Conservation (phyloP, 2,797 vertebrate species). For the Echeneis naucrates region DNA sequence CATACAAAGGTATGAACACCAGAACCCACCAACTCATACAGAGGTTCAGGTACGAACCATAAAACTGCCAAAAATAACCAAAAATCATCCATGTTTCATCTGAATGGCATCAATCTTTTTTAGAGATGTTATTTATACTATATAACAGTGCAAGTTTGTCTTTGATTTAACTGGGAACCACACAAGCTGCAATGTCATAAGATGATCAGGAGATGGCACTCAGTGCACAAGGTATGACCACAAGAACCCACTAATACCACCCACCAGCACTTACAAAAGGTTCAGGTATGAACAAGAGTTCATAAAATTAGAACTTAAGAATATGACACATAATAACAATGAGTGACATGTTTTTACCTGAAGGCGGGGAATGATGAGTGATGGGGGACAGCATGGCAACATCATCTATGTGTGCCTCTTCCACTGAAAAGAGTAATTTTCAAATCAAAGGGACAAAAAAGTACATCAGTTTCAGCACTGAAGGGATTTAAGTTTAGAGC, state of each 20-base stretch:
- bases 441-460: slow-evolving; percentile 38
- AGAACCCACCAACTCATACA: too few relatives aligned
- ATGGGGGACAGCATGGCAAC: slow-evolving; percentile 34
- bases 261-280: too few relatives aligned
- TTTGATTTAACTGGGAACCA: background rate
- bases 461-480: slow-evolving; percentile 36
- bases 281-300: background rate
- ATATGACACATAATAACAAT: slow-evolving; percentile 23
- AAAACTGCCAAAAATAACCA: too few relatives aligned
- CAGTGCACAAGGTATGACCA: slow-evolving; percentile 51
- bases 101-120: too few relatives aligned
- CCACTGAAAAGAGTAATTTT: slow-evolving; percentile 35
- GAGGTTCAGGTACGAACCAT: too few relatives aligned
- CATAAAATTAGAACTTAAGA: slow-evolving; percentile 20
- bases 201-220: slow-evolving; percentile 53
- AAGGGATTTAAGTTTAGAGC: slow-evolving; percentile 55
- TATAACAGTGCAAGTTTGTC: too few relatives aligned
- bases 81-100: too few relatives aligned
- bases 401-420: background rate
- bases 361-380: slow-evolving; percentile 1
- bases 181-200: slow-evolving; percentile 1
- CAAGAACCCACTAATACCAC: background rate
- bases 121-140: too few relatives aligned
- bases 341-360: slow-evolving; percentile 17
- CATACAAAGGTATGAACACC: too few relatives aligned